Evolutionary conservation across 37 sponge, comb jelly and placozoan species (phyloP).

Genomic region (Aplysina aerophoba): DNA sequence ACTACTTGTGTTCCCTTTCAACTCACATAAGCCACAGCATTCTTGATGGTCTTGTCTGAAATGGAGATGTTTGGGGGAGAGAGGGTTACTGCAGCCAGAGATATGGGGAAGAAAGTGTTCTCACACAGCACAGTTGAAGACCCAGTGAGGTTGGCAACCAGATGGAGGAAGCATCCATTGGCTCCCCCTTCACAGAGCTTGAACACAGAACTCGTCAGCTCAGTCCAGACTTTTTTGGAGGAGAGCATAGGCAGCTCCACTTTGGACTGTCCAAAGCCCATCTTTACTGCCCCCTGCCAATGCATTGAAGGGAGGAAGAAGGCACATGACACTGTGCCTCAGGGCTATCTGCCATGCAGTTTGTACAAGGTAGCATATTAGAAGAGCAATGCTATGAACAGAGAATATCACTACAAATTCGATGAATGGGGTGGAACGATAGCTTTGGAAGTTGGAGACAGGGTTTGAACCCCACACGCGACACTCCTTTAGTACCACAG

Average conservation of each 20-base stretch:
- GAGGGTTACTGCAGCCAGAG: conserved; percentile 58
- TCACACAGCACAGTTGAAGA: conserved; percentile 33
- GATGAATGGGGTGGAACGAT: too few relatives aligned
- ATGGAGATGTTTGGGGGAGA: conserved; percentile 40
- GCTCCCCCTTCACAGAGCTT: conserved; percentile 13
- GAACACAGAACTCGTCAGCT: conserved; percentile 33
- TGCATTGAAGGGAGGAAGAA: too few relatives aligned
- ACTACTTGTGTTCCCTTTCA: not conserved
- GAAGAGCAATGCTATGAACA: too few relatives aligned
- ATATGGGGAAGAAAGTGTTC: conserved; percentile 61
- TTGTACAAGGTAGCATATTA: too few relatives aligned
- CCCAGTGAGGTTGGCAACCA: not conserved
- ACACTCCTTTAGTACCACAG: too few relatives aligned
- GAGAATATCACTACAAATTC: too few relatives aligned
- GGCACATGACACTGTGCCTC: too few relatives aligned
- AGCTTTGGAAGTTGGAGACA: too few relatives aligned
- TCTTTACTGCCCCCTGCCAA: too few relatives aligned
- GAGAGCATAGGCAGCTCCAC: conserved; percentile 18
- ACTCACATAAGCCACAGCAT: not conserved
- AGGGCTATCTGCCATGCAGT: too few relatives aligned
- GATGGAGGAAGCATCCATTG: not conserved
- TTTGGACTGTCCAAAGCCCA: not conserved
- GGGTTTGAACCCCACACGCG: too few relatives aligned
- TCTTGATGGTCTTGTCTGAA: conserved; percentile 4
- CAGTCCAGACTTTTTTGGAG: conserved; percentile 53